These are phyloP conservation scores for Acestrorhynchus altus DNA, from an alignment of 2,797 vertebrate genomes.

Conservation along the genomic window DNA sequence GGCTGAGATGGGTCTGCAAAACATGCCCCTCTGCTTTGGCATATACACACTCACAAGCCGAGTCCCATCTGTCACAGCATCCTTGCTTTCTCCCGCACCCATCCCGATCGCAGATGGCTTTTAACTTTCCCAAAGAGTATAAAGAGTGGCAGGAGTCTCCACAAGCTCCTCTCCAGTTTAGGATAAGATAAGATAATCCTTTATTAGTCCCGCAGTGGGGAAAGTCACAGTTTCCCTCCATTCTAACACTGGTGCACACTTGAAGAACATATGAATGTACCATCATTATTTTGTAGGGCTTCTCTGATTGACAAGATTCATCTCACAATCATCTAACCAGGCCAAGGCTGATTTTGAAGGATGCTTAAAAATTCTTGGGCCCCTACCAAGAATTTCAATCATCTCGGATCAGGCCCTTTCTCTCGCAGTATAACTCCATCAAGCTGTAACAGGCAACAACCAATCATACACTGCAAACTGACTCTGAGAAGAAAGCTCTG, in stretches of 20 bases:
- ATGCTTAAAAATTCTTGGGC: conserved; percentile 12
- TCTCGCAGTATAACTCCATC: conserved; percentile 22
- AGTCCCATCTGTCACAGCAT: conserved; percentile 47
- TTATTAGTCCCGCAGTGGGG: no score
- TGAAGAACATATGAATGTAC: conserved; percentile 12
- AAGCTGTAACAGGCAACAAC: neutral
- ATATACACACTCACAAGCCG: conserved; percentile 3
- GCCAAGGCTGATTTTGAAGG: conserved; percentile 23
- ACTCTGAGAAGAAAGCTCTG: conserved; percentile 2
- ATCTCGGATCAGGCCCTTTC: conserved; percentile 9
- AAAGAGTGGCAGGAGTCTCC: conserved; percentile 9
- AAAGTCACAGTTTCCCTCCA: neutral
- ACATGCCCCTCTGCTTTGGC: conserved; percentile 16
- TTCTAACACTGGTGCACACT: neutral
- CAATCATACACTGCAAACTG: conserved; percentile 9
- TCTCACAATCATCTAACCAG: neutral
- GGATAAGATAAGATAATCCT: no score
- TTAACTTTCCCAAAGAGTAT: conserved; percentile 12
- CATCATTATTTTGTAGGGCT: conserved; percentile 14
- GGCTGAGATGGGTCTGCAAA: conserved; percentile 31
- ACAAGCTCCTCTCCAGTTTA: conserved; percentile 22
- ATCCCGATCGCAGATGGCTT: conserved; percentile 41
- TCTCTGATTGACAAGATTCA: conserved; percentile 11
- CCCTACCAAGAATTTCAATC: conserved; percentile 10
- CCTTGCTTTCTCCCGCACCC: conserved; percentile 24